Evolutionary conservation across 2,888 invertebrate species (phyloP).

Genomic region (Dendrolimus houi): DNA sequence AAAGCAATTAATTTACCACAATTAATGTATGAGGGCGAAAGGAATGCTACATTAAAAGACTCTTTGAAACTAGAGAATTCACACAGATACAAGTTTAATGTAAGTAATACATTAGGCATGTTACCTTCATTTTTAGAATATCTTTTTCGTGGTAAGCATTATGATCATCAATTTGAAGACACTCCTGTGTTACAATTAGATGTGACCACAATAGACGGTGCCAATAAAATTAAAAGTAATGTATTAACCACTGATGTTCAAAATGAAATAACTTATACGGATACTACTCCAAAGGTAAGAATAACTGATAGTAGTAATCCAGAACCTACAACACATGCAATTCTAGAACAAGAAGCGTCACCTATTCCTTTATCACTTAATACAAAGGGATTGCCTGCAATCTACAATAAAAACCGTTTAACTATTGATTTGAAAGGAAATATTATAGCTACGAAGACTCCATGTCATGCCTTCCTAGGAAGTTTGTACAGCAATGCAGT

Average conservation of each 20-base stretch:
- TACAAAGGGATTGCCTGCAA: slow-evolving; percentile 2
- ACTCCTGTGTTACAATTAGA: not conserved
- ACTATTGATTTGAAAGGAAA: slow-evolving; percentile 59
- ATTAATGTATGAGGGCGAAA: slow-evolving; percentile 2
- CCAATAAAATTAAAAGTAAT: not conserved
- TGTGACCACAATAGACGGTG: not conserved
- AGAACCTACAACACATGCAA: not conserved
- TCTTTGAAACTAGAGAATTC: not conserved
- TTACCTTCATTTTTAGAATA: slow-evolving; percentile 45
- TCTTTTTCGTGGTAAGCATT: slow-evolving; percentile 31
- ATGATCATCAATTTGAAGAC: not conserved
- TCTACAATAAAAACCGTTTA: slow-evolving; percentile 19
- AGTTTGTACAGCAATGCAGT: slow-evolving; percentile 47
- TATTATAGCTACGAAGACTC: slow-evolving; percentile 48
- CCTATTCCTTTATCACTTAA: not conserved
- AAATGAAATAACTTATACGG: not conserved
- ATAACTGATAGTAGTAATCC: not conserved
- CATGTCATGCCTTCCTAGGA: slow-evolving; percentile 63
- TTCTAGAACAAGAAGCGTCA: not conserved
- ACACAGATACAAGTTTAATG: not conserved
- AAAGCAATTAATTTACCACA: not conserved
- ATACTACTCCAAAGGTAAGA: not conserved
- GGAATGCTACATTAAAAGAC: not conserved
- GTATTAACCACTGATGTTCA: not conserved
- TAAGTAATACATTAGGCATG: slow-evolving; percentile 19